phyloP scores from a whole-genome alignment of 2,113 vertebrate species.

The Trogon surrucura region DNA sequence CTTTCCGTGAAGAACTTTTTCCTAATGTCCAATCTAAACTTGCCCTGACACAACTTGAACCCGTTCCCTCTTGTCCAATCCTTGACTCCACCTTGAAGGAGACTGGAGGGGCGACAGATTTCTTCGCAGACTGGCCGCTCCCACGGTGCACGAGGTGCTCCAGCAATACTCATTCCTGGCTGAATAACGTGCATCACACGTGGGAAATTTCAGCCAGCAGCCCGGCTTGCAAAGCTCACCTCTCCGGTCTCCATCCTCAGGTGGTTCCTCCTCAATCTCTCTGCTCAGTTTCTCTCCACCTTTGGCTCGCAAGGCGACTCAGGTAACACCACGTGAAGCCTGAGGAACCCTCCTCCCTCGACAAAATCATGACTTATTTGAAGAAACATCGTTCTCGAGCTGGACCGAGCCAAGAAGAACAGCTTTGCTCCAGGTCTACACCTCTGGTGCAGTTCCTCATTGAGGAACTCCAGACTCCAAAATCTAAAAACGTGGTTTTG shows the following conservation, averaged over 20 bases:
- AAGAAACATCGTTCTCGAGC: background rate
- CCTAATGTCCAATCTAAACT: too few relatives aligned
- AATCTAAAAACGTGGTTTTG: background rate
- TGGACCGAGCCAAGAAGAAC: background rate
- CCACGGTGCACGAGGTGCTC: background rate
- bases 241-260: background rate
- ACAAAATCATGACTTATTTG: background rate
- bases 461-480: background rate
- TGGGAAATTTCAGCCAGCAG: background rate
- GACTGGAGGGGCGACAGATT: background rate
- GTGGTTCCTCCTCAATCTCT: background rate
- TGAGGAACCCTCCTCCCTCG: background rate
- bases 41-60: too few relatives aligned
- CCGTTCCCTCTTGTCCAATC: too few relatives aligned
- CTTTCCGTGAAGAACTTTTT: too few relatives aligned
- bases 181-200: background rate
- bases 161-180: slow-evolving; percentile 13
- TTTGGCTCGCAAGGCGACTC: background rate
- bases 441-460: background rate
- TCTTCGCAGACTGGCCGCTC: slow-evolving; percentile 24
- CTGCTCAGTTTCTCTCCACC: background rate
- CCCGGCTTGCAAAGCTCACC: background rate
- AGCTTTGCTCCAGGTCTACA: background rate
- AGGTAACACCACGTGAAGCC: fast-evolving
- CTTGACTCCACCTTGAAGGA: background rate